Evolutionary conservation across 2,113 vertebrate species (phyloP).

Genomic region (Melospiza georgiana): DNA sequence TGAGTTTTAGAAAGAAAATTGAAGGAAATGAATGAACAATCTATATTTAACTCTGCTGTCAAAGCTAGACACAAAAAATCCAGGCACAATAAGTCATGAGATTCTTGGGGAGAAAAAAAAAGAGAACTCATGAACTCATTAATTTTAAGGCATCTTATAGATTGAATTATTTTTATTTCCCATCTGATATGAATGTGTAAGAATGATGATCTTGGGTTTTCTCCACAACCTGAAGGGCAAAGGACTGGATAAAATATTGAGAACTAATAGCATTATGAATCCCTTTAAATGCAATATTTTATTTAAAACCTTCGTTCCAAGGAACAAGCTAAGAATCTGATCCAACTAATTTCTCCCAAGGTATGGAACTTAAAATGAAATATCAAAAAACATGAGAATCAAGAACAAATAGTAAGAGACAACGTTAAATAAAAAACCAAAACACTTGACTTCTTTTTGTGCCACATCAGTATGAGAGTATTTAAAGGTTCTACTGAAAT

Average conservation of each 20-base stretch:
- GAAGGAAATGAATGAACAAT: background rate
- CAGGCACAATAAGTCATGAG: background rate
- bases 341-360: background rate
- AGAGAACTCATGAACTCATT: background rate
- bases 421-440: accelerated
- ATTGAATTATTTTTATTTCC: background rate
- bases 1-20: background rate
- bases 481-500: background rate
- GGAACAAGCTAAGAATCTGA: background rate
- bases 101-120: background rate
- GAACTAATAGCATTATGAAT: background rate
- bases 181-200: background rate
- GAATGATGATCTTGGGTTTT: background rate
- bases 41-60: background rate
- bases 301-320: background rate
- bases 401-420: background rate
- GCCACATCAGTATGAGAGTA: accelerated
- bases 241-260: background rate
- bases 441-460: accelerated
- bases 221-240: background rate
- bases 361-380: background rate
- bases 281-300: background rate
- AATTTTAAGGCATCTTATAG: background rate
- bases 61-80: background rate
- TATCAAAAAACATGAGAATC: background rate